These are phyloP conservation scores for Neria commutata DNA, from an alignment of 2,888 invertebrate genomes.

Conservation along the genomic window DNA sequence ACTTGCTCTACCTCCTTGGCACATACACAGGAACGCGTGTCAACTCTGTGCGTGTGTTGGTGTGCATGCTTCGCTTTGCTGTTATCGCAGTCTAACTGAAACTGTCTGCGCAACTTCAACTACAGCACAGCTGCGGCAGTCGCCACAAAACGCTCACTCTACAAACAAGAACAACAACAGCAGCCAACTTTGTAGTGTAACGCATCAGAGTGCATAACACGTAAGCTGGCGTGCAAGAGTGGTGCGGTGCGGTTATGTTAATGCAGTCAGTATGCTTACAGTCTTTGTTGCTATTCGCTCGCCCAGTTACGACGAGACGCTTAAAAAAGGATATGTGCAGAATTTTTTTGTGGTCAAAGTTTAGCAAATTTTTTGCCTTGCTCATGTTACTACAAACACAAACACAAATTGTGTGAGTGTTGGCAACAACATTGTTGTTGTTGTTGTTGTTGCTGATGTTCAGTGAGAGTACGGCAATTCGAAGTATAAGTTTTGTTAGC, in stretches of 20 bases:
- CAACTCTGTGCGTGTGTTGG: too few relatives aligned
- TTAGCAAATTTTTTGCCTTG: neutral
- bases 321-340: neutral
- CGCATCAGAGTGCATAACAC: neutral
- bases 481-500: neutral
- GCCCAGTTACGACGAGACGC: neutral
- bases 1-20: neutral
- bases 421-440: too few relatives aligned
- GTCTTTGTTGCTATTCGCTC: neutral
- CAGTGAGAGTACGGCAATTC: neutral
- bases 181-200: too few relatives aligned
- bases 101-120: neutral
- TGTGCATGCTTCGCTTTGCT: too few relatives aligned
- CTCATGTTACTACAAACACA: neutral
- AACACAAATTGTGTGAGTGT: neutral
- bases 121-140: too few relatives aligned
- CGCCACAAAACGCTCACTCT: too few relatives aligned
- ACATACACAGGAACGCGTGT: too few relatives aligned
- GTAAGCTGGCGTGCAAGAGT: neutral
- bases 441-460: too few relatives aligned
- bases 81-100: neutral
- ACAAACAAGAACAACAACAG: too few relatives aligned
- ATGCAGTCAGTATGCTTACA: neutral
- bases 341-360: slow-evolving; percentile 6
- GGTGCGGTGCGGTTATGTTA: neutral